Conservation (phyloP, 92 coral and sea anemone species). For the Bergia puertoricense region DNA sequence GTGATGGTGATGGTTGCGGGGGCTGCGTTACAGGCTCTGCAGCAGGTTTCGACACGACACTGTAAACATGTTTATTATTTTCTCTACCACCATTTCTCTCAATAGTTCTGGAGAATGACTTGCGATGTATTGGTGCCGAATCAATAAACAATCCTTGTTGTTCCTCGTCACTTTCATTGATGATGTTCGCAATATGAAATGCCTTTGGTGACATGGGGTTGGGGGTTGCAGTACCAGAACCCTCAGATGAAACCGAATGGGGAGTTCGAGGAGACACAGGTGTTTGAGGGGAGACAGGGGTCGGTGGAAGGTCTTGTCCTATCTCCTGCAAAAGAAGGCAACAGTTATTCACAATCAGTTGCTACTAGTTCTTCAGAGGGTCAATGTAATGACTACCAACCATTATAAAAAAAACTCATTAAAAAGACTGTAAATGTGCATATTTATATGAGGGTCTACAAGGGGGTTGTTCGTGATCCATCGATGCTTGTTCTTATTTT, state of each 20-base stretch:
- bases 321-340: conserved; percentile 15
- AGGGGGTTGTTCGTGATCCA: too few species aligned
- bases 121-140: conserved; percentile 62
- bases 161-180: conserved; percentile 58
- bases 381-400: too few species aligned
- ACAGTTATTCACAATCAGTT: background rate
- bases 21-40: background rate
- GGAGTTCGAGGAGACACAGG: conserved; percentile 85
- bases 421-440: too few species aligned
- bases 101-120: conserved; percentile 49
- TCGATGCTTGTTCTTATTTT: too few species aligned
- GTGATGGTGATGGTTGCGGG: conserved; percentile 1
- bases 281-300: conserved; percentile 19
- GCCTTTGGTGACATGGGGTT: conserved; percentile 69
- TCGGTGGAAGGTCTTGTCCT: conserved; percentile 2
- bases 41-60: conserved; percentile 13
- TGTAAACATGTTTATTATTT: conserved; percentile 3
- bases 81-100: conserved; percentile 15
- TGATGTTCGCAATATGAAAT: conserved; percentile 72
- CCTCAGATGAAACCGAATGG: conserved; percentile 51
- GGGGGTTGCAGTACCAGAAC: conserved; percentile 66
- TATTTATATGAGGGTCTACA: too few species aligned
- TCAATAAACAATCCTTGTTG: conserved; percentile 51
- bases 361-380: too few species aligned
- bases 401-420: too few species aligned